Evolutionary conservation across 2,797 vertebrate genomes (phyloP).

Genomic region (Pseudochromis fuscus): DNA sequence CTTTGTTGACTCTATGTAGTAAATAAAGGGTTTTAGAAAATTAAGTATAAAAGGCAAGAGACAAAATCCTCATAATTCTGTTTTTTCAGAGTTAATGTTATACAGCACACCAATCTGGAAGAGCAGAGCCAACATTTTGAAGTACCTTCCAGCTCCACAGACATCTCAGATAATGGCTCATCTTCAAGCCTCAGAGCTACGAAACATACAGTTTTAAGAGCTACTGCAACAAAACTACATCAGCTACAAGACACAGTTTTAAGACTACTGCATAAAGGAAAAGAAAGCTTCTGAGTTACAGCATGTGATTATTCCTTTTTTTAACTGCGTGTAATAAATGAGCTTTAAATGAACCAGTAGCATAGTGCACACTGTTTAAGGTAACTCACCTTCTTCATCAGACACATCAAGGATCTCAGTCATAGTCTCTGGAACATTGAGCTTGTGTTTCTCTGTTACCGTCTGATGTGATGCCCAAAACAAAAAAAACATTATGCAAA

Average conservation of each 20-base stretch:
- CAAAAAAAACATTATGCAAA: not conserved
- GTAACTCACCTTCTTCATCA: constrained; percentile 95
- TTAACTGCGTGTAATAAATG: not conserved
- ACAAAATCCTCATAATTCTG: not conserved
- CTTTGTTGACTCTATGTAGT: not conserved
- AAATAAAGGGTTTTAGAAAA: not conserved
- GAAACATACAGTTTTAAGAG: constrained; percentile 74
- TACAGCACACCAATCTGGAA: constrained; percentile 35
- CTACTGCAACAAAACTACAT: constrained; percentile 20
- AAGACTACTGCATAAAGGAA: not conserved
- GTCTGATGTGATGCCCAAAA: constrained; percentile 80
- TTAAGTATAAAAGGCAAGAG: not conserved
- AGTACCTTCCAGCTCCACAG: constrained; percentile 87
- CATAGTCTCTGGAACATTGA: constrained; percentile 99
- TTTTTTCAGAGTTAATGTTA: not conserved
- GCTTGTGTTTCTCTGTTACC: constrained; percentile 98
- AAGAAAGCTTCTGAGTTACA: not conserved
- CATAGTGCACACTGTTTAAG: not conserved
- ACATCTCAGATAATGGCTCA: constrained; percentile 85
- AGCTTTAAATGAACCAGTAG: not conserved
- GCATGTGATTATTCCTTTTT: not conserved
- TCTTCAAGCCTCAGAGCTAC: constrained; percentile 89
- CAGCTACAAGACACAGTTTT: constrained; percentile 4
- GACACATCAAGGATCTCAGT: constrained; percentile 98
- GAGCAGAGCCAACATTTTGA: constrained; percentile 24